phyloP scores from a whole-genome alignment of 2,797 vertebrate species.

The Aulostomus chinensis region DNA sequence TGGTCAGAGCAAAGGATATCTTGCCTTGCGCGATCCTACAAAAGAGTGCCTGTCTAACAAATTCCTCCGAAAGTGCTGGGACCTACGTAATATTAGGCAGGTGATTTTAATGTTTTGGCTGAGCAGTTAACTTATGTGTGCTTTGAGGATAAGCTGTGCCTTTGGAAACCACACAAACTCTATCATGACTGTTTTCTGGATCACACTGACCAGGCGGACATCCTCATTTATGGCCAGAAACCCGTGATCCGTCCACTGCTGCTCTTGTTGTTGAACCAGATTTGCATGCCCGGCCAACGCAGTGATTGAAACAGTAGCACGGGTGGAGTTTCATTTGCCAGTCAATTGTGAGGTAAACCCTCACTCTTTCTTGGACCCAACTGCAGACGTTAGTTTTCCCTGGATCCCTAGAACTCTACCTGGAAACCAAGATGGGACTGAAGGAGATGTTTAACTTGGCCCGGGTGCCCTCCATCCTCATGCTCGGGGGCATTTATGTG shows the following conservation, averaged over 20 bases:
- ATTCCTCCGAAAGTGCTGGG: no score
- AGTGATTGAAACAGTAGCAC: constrained; percentile 43
- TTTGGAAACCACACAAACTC: no score
- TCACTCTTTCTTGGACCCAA: not conserved
- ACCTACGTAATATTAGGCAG: no score
- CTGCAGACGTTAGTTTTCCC: not conserved
- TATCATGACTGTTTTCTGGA: not conserved
- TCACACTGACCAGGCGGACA: no score
- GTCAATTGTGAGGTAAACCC: constrained; percentile 19
- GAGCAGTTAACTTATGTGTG: no score
- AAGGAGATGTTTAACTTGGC: constrained; percentile 41
- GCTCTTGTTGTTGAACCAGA: constrained; percentile 24
- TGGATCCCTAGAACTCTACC: not conserved
- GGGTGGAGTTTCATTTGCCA: constrained; percentile 74
- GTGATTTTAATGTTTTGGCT: no score
- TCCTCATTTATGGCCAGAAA: constrained; percentile 2
- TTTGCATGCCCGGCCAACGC: constrained; percentile 74
- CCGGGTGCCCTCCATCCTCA: constrained; percentile 72
- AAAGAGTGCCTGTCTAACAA: no score
- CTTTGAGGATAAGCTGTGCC: no score
- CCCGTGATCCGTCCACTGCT: not conserved
- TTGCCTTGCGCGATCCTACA: no score
- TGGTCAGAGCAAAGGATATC: no score
- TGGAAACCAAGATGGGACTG: constrained; percentile 36
- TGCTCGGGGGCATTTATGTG: constrained; percentile 71